Conservation (phyloP, 2,113 vertebrate species). For the Pteronura brasiliensis region DNA sequence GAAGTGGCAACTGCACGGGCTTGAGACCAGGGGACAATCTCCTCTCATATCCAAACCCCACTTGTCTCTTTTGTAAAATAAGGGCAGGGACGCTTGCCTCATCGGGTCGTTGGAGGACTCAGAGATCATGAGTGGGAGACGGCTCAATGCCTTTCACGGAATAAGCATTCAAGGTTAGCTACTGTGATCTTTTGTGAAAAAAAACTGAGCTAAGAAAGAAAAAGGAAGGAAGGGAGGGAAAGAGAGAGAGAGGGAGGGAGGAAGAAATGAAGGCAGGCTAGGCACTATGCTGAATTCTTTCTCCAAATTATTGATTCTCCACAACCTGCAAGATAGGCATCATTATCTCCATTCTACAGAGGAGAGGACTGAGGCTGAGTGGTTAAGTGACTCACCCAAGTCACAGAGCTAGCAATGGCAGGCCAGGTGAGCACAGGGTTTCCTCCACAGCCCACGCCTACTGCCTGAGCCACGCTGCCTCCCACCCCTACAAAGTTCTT, state of each 20-base stretch:
- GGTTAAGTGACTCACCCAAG: not conserved
- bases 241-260: no score
- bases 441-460: not conserved
- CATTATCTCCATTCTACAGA: not conserved
- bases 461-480: not conserved
- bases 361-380: not conserved
- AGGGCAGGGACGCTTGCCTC: not conserved
- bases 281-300: not conserved
- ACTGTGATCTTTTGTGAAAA: not conserved
- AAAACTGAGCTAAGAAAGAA: not conserved
- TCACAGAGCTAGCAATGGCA: not conserved
- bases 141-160: not conserved
- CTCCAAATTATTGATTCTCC: not conserved
- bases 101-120: not conserved
- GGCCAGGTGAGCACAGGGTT: not conserved
- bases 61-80: not conserved
- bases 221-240: not conserved
- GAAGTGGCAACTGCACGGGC: not conserved
- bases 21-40: not conserved
- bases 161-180: not conserved
- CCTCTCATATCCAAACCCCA: not conserved
- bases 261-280: not conserved
- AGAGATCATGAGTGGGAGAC: not conserved
- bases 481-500: not conserved
- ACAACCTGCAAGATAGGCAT: not conserved